These are phyloP conservation scores for Melanotaenia parkinsoni DNA, from an alignment of 2,797 vertebrate genomes.

Conservation along the genomic window DNA sequence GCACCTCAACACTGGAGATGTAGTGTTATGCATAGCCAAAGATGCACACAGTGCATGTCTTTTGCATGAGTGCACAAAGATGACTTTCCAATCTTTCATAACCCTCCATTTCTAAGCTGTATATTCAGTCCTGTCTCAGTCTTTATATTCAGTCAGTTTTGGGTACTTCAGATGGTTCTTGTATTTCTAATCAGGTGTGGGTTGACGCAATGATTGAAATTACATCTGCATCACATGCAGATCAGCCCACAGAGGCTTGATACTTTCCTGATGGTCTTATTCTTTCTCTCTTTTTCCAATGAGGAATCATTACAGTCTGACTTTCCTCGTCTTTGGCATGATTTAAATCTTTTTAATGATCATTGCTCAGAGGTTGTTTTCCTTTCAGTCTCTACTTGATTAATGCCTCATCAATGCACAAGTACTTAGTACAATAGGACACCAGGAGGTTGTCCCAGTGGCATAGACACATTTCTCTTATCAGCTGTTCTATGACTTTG, in stretches of 20 bases:
- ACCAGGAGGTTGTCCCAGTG: constrained; percentile 26
- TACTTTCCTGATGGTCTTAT: constrained; percentile 46
- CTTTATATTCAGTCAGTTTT: constrained; percentile 23
- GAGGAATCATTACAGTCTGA: constrained; percentile 58
- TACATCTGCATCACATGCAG: constrained; percentile 22
- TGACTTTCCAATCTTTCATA: constrained; percentile 36
- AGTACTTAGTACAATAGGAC: constrained; percentile 53
- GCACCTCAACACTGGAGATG: constrained; percentile 52
- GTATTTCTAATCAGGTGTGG: constrained; percentile 37
- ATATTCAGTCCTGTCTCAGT: constrained; percentile 31
- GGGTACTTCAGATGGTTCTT: constrained; percentile 49
- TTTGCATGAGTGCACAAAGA: constrained; percentile 70
- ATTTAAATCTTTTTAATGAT: constrained; percentile 75
- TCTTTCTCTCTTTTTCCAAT: constrained; percentile 52
- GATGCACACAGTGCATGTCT: constrained; percentile 64
- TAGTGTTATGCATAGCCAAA: constrained; percentile 74
- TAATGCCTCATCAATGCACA: constrained; percentile 73
- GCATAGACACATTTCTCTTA: constrained; percentile 29
- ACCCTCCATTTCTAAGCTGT: constrained; percentile 30
- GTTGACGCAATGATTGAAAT: constrained; percentile 49
- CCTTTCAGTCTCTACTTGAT: constrained; percentile 53
- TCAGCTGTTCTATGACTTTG: constrained; percentile 33
- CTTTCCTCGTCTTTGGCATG: constrained; percentile 61
- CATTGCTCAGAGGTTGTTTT: constrained; percentile 50
- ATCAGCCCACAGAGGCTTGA: constrained; percentile 38